Conservation (phyloP, 2,888 invertebrate species). For the Sinelater perroti region DNA sequence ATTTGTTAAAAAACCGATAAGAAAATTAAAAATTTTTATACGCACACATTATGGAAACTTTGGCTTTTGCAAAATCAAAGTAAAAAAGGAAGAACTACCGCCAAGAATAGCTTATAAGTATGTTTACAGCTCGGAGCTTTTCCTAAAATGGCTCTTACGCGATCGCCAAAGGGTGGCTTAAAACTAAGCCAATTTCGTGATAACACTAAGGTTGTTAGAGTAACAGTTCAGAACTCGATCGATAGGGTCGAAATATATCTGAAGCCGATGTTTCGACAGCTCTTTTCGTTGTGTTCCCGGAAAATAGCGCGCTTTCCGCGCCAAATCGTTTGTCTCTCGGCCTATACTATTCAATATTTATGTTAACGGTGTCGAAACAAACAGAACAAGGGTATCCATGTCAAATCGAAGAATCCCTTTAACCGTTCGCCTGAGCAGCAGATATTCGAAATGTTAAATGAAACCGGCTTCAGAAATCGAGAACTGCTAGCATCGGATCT, state of each 20-base stretch:
- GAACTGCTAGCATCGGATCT: slow-evolving; percentile 22
- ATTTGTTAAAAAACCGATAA: too few species aligned
- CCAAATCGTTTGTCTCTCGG: slow-evolving; percentile 18
- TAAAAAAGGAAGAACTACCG: too few species aligned
- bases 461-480: slow-evolving; percentile 21
- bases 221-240: slow-evolving; percentile 15
- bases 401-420: slow-evolving; percentile 23
- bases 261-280: slow-evolving; percentile 18
- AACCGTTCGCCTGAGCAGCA: slow-evolving; percentile 22
- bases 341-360: slow-evolving; percentile 26
- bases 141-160: too few species aligned
- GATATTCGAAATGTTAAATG: slow-evolving; percentile 22
- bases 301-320: slow-evolving; percentile 18
- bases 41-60: too few species aligned
- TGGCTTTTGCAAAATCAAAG: too few species aligned
- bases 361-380: slow-evolving; percentile 25
- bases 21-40: too few species aligned
- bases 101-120: too few species aligned
- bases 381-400: slow-evolving; percentile 27
- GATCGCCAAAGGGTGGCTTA: too few species aligned
- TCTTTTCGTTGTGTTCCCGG: slow-evolving; percentile 20
- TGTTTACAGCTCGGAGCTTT: too few species aligned
- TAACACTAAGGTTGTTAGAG: slow-evolving; percentile 7
- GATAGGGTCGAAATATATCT: slow-evolving; percentile 17
- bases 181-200: neutral